Conservation (phyloP, 2,113 vertebrate species). For the Tragelaphus strepsiceros region DNA sequence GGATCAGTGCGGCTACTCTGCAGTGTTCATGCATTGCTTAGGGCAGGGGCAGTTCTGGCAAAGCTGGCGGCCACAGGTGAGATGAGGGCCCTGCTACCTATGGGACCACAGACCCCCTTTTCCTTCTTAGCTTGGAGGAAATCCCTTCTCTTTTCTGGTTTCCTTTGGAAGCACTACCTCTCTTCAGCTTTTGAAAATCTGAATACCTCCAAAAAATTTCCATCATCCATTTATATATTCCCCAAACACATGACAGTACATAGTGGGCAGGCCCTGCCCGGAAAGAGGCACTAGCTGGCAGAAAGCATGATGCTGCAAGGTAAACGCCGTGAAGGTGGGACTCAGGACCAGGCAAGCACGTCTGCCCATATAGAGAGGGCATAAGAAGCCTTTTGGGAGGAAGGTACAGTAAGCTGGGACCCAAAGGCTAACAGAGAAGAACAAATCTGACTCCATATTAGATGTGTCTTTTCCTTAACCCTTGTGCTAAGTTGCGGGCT, state of each 20-base stretch:
- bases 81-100: background rate
- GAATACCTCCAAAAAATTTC: background rate
- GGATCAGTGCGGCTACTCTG: background rate
- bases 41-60: background rate
- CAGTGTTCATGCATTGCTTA: too few relatives aligned
- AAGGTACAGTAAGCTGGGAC: background rate
- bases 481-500: background rate
- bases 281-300: background rate
- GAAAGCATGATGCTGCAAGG: accelerated
- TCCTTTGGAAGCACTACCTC: background rate
- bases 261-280: background rate
- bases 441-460: background rate
- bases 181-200: background rate
- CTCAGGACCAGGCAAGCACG: background rate
- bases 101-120: background rate
- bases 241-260: background rate
- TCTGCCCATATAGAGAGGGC: background rate
- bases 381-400: background rate
- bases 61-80: background rate
- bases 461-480: background rate
- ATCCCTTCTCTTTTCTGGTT: background rate
- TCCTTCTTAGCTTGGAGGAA: background rate
- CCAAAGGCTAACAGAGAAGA: background rate
- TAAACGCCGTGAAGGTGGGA: background rate
- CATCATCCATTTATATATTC: background rate